A percentile compares a stretch with the other conserved stretches of the same genome.
Evolutionary conservation across 2,888 invertebrate genomes (phyloP).

Genomic region (Melanophora roralis): DNA sequence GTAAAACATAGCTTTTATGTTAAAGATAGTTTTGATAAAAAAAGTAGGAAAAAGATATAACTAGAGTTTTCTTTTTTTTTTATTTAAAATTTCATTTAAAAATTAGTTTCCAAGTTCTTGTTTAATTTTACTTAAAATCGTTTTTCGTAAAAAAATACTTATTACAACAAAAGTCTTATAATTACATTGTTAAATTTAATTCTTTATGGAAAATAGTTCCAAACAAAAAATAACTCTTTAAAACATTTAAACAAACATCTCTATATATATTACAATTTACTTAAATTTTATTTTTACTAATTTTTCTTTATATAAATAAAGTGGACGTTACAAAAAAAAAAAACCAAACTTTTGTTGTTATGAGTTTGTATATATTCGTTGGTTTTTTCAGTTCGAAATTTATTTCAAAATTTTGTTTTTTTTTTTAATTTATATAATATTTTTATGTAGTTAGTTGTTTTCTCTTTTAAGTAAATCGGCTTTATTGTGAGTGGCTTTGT

Average conservation of each 20-base stretch:
- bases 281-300: slow-evolving; percentile 14
- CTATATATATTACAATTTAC: slow-evolving; percentile 18
- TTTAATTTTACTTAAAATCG: not conserved
- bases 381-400: slow-evolving; percentile 5
- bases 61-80: too few relatives aligned
- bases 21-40: not conserved
- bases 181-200: too few relatives aligned
- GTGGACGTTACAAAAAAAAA: slow-evolving; percentile 37
- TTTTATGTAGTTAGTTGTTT: slow-evolving; percentile 51
- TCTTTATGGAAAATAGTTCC: not conserved
- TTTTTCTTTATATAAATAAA: slow-evolving; percentile 55
- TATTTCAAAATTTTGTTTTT: slow-evolving; percentile 1
- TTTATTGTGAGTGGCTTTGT: too few relatives aligned
- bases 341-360: slow-evolving; percentile 60
- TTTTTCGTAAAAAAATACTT: too few relatives aligned
- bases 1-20: slow-evolving; percentile 38
- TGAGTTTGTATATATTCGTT: slow-evolving; percentile 54
- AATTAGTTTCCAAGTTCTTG: not conserved
- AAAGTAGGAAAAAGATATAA: not conserved
- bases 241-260: not conserved
- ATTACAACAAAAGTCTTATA: too few relatives aligned
- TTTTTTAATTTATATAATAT: not conserved
- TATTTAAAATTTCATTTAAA: too few relatives aligned
- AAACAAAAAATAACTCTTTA: not conserved
- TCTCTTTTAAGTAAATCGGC: slow-evolving; percentile 30